These are phyloP conservation scores for Lasius platythorax DNA, from an alignment of 2,888 invertebrate species.

Conservation along the genomic window DNA sequence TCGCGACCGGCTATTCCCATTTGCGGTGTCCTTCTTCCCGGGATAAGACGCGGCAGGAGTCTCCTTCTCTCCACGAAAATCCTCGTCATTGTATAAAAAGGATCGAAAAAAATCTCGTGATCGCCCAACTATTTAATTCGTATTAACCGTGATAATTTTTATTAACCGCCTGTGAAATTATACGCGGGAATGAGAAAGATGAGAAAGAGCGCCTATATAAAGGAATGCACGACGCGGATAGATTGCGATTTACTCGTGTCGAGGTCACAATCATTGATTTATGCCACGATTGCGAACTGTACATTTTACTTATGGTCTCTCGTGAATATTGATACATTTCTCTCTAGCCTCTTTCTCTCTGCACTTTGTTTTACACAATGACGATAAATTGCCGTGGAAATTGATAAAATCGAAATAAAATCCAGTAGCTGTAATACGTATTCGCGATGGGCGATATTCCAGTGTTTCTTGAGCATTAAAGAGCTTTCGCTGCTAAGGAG, in stretches of 20 bases:
- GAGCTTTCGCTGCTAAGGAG: not conserved
- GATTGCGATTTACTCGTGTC: not conserved
- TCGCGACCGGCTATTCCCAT: slow-evolving; percentile 59
- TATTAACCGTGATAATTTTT: slow-evolving; percentile 24
- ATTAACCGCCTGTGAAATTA: not conserved
- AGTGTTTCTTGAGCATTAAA: slow-evolving; percentile 13
- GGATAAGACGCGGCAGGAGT: slow-evolving; percentile 55
- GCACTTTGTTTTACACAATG: not conserved
- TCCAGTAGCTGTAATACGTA: not conserved
- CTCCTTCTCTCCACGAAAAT: not conserved
- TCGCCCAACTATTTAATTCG: slow-evolving; percentile 21
- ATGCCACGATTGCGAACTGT: slow-evolving; percentile 12
- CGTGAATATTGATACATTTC: slow-evolving; percentile 1
- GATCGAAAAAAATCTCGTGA: not conserved
- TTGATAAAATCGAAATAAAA: slow-evolving; percentile 55
- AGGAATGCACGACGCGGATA: not conserved
- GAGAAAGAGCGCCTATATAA: not conserved
- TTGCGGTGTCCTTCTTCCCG: slow-evolving; percentile 57
- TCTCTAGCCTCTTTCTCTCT: not conserved
- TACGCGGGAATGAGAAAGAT: not conserved
- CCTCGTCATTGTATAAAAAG: not conserved
- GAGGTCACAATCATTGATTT: slow-evolving; percentile 11
- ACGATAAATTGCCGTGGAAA: slow-evolving; percentile 29
- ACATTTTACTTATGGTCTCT: not conserved
- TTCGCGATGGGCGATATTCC: slow-evolving; percentile 13